These are phyloP conservation scores for Todiramphus chloris DNA, from an alignment of 2,113 vertebrate genomes.

Conservation along the genomic window DNA sequence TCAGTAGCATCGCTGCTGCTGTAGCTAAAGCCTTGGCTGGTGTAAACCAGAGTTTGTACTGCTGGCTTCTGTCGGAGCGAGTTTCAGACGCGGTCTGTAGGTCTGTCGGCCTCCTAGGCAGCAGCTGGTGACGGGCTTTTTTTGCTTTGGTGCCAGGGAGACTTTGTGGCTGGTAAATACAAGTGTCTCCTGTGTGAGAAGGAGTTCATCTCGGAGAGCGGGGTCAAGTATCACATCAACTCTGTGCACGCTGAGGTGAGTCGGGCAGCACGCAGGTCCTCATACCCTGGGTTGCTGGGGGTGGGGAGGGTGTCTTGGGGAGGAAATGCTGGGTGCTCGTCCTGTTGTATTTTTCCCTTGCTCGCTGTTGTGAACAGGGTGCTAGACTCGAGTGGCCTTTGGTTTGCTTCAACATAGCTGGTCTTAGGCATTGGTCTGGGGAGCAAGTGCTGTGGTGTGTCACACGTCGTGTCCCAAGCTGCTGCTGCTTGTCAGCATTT, in stretches of 20 bases:
- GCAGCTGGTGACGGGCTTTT: neutral
- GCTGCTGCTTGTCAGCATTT: neutral
- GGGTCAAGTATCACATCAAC: slow-evolving; percentile 98
- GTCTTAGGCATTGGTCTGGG: fast-evolving
- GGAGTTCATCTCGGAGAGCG: slow-evolving; percentile 94
- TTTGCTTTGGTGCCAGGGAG: slow-evolving; percentile 79
- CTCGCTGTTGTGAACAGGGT: neutral
- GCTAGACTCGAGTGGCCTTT: neutral
- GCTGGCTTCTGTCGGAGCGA: neutral
- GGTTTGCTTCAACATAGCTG: neutral
- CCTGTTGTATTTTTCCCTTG: neutral
- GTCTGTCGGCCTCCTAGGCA: neutral
- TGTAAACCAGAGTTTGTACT: neutral
- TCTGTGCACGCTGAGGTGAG: slow-evolving; percentile 92
- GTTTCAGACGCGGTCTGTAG: neutral
- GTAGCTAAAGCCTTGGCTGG: neutral
- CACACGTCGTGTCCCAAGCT: neutral
- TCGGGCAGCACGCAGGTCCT: neutral
- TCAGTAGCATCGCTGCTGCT: neutral
- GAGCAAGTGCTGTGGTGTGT: neutral
- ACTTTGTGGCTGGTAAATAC: slow-evolving; percentile 92
- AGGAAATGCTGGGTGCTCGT: neutral
- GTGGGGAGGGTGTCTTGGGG: neutral
- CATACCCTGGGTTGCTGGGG: neutral
- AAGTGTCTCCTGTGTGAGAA: slow-evolving; percentile 92